Percentiles rank a stretch among this genome's conserved stretches.
Evolutionary conservation across 2,888 invertebrate genomes (phyloP).

Genomic region (Prenolepis imparis): DNA sequence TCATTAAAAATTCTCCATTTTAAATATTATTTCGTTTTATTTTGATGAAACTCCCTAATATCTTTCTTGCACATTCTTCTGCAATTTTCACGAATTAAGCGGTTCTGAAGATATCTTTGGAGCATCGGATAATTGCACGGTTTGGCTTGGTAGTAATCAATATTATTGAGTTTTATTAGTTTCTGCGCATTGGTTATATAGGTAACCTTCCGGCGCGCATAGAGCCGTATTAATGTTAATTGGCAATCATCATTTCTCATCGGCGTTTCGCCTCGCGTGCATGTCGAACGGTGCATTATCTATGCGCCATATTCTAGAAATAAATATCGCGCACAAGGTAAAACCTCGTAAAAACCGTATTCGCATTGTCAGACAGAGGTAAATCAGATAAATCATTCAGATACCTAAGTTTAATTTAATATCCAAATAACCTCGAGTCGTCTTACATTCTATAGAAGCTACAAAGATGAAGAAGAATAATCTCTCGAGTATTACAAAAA

Average conservation of each 20-base stretch:
- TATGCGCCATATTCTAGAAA: slow-evolving; percentile 37
- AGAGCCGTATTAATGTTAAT: slow-evolving; percentile 44
- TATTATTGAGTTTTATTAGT: slow-evolving; percentile 30
- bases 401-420: neutral
- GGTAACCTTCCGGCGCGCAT: slow-evolving; percentile 32
- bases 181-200: slow-evolving; percentile 35
- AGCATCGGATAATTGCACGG: neutral
- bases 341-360: slow-evolving; percentile 3
- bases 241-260: slow-evolving; percentile 44
- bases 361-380: neutral
- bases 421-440: neutral
- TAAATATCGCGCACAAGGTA: slow-evolving; percentile 34
- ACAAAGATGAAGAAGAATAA: neutral
- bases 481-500: neutral
- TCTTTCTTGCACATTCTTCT: neutral
- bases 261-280: slow-evolving; percentile 40
- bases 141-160: slow-evolving; percentile 2
- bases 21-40: neutral
- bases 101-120: neutral
- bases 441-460: neutral
- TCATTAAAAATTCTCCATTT: neutral
- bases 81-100: neutral
- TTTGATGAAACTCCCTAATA: neutral
- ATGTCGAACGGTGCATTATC: slow-evolving; percentile 40
- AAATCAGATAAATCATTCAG: slow-evolving; percentile 24